phyloP scores from a whole-genome alignment of 2,888 invertebrate species.

The Heliconius ethilla region DNA sequence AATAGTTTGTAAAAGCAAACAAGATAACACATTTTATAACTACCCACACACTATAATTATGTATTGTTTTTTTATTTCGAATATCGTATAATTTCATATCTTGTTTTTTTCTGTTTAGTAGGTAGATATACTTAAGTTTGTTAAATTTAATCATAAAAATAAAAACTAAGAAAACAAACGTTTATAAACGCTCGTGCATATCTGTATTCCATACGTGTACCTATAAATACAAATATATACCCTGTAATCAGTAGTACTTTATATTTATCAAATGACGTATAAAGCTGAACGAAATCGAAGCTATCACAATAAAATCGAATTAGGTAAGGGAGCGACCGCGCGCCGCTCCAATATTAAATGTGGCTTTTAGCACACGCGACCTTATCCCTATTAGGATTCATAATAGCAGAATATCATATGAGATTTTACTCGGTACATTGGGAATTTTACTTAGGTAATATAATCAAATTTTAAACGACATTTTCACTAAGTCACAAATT shows the following conservation, averaged over 20 bases:
- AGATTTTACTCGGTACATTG: neutral
- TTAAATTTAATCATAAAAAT: neutral
- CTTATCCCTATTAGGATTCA: constrained; percentile 1
- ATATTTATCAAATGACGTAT: neutral
- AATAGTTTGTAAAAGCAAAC: neutral
- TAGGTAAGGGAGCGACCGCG: constrained; percentile 19
- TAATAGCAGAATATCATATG: neutral
- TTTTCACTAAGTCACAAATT: neutral
- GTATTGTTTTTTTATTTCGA: neutral
- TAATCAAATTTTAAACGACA: neutral
- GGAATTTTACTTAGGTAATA: neutral
- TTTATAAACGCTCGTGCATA: neutral
- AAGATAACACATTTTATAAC: constrained; percentile 11
- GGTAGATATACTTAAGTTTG: neutral
- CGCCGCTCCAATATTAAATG: constrained; percentile 9
- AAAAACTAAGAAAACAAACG: neutral
- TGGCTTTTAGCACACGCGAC: constrained; percentile 8
- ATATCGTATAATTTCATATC: neutral
- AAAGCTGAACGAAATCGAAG: constrained; percentile 3
- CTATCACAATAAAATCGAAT: constrained; percentile 21
- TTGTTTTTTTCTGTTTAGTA: neutral
- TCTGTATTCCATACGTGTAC: neutral
- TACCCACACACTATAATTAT: constrained; percentile 12
- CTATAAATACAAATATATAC: neutral
- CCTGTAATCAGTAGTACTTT: neutral